Conservation (phyloP, 2,888 invertebrate species). For the Aphelenchoides bicaudatus region DNA sequence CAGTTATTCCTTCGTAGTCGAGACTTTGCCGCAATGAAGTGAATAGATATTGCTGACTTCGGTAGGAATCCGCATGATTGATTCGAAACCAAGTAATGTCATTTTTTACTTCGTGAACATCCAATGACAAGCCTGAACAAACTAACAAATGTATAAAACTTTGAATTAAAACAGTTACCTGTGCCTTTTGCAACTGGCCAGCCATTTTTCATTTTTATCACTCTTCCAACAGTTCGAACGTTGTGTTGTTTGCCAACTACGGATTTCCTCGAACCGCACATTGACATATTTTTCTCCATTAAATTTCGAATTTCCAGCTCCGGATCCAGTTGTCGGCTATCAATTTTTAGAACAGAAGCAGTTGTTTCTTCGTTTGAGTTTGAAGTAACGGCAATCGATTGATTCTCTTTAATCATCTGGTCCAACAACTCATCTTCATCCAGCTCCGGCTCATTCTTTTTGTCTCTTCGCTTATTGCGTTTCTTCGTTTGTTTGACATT, state of each 20-base stretch:
- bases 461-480: conserved; percentile 20
- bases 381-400: neutral
- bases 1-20: conserved; percentile 27
- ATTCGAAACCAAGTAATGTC: conserved; percentile 26
- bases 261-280: neutral
- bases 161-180: neutral
- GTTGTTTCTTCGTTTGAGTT: conserved; percentile 9
- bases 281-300: conserved; percentile 41
- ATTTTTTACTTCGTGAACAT: neutral
- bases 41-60: conserved; percentile 25
- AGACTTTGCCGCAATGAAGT: conserved; percentile 15
- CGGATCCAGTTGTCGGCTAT: conserved; percentile 44
- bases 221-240: neutral
- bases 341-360: conserved; percentile 34
- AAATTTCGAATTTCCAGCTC: conserved; percentile 40
- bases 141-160: neutral
- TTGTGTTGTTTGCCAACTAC: conserved; percentile 6
- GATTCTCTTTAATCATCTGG: conserved; percentile 16
- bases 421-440: conserved; percentile 18
- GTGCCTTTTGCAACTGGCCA: too few relatives aligned
- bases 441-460: conserved; percentile 26
- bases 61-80: conserved; percentile 23
- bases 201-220: conserved; percentile 2
- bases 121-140: conserved; percentile 1
- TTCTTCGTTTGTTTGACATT: too few relatives aligned